Percentiles rank a stretch among this genome's conserved stretches.
These are phyloP conservation scores for Drosophila macrospina DNA, from an alignment of 2,888 invertebrate genomes.

Conservation along the genomic window DNA sequence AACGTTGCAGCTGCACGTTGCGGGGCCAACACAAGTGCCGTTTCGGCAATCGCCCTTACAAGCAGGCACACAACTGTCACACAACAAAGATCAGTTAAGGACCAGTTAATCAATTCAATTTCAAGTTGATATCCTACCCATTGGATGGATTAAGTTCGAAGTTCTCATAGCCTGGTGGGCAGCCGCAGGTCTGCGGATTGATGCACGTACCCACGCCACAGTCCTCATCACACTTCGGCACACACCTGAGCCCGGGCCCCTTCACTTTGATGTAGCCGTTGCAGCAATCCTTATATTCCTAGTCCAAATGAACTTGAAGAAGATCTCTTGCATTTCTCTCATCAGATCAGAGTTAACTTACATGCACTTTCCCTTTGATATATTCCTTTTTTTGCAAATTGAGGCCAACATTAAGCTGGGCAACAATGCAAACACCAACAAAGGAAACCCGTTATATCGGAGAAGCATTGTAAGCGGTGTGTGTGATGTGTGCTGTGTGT, in stretches of 20 bases:
- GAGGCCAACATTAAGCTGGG: background rate
- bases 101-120: background rate
- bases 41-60: constrained; percentile 11
- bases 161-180: constrained; percentile 16
- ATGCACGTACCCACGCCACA: constrained; percentile 16
- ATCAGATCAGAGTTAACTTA: background rate
- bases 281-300: background rate
- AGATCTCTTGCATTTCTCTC: background rate
- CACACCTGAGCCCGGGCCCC: background rate
- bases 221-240: background rate
- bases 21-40: constrained; percentile 13
- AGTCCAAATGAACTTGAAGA: background rate
- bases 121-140: background rate
- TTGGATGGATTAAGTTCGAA: background rate
- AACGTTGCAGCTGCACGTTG: constrained; percentile 6
- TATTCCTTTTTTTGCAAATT: background rate
- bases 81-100: background rate
- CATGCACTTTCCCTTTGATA: background rate
- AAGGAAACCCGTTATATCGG: background rate
- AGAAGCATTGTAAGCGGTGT: constrained; percentile 8
- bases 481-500: too few species aligned
- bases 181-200: constrained; percentile 1
- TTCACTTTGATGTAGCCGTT: background rate
- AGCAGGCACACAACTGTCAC: constrained; percentile 26
- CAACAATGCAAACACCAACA: background rate